Percentiles rank a stretch among this genome's conserved stretches.
Evolutionary conservation across 2,113 vertebrate species (phyloP).

Genomic region (Oncorhynchus mykiss): DNA sequence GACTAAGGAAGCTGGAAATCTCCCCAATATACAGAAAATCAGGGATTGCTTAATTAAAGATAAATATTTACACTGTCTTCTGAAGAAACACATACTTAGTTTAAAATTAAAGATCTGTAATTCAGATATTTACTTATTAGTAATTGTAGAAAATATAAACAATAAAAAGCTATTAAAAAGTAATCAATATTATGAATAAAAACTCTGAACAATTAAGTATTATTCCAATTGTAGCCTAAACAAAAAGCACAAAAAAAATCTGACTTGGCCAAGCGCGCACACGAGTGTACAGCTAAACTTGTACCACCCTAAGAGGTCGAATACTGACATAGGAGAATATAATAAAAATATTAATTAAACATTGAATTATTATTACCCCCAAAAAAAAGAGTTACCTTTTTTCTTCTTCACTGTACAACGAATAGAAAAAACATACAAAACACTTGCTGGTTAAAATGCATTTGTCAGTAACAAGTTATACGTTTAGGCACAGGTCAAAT

Average conservation of each 20-base stretch:
- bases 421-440: conserved; percentile 70
- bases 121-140: conserved; percentile 44
- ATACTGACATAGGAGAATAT: background rate
- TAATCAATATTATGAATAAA: conserved; percentile 42
- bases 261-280: background rate
- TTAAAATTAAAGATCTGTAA: conserved; percentile 4
- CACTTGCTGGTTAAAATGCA: conserved; percentile 87
- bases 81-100: conserved; percentile 36
- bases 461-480: conserved; percentile 83
- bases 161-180: conserved; percentile 63
- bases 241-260: too few species aligned
- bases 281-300: background rate
- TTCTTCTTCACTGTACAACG: conserved; percentile 26
- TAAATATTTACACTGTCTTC: conserved; percentile 20
- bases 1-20: too few species aligned
- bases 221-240: too few species aligned
- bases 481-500: conserved; percentile 95
- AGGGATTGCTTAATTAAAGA: too few species aligned
- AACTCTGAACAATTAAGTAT: conserved; percentile 52
- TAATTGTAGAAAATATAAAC: conserved; percentile 70
- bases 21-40: background rate
- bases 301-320: background rate
- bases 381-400: background rate
- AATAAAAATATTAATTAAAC: too few species aligned
- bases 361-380: background rate